Percentiles rank a stretch among this genome's conserved stretches.
phyloP scores from a whole-genome alignment of 2,113 vertebrate genomes.

The Callospermophilus lateralis region DNA sequence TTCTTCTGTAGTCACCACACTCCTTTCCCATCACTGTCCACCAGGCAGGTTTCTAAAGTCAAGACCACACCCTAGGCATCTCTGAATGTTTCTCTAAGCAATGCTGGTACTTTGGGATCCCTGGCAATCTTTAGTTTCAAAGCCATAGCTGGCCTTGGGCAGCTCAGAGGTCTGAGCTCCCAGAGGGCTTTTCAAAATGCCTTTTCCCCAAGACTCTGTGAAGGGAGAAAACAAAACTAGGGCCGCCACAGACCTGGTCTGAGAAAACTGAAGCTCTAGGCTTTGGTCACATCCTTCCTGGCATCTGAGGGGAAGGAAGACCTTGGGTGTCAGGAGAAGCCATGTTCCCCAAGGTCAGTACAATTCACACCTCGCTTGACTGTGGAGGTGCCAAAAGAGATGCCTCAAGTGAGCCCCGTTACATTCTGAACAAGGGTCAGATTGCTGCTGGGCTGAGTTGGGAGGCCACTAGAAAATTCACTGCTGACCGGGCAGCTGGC shows the following conservation, averaged over 20 bases:
- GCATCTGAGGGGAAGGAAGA: slow-evolving; percentile 55
- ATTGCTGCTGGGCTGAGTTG: slow-evolving; percentile 79
- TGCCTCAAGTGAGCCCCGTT: slow-evolving; percentile 3
- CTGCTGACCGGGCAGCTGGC: slow-evolving; percentile 82
- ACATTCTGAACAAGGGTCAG: slow-evolving; percentile 60
- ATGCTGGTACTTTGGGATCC: not conserved
- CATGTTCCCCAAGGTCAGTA: slow-evolving; percentile 71
- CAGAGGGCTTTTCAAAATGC: slow-evolving; percentile 46
- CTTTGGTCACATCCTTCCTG: not conserved
- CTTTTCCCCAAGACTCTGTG: not conserved
- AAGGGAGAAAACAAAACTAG: not conserved
- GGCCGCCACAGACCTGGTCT: not conserved
- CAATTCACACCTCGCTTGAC: slow-evolving; percentile 60
- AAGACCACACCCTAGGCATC: not conserved
- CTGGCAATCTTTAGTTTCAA: slow-evolving; percentile 32
- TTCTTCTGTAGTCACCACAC: not conserved
- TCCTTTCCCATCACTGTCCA: not conserved
- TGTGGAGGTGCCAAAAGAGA: slow-evolving; percentile 37
- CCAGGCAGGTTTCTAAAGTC: not conserved
- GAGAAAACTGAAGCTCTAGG: not conserved
- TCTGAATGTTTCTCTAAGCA: slow-evolving; percentile 23
- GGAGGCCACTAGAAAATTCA: slow-evolving; percentile 63
- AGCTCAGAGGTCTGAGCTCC: slow-evolving; percentile 7
- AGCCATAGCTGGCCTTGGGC: not conserved
- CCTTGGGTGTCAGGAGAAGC: slow-evolving; percentile 46